Evolutionary conservation across 2,797 vertebrate species (phyloP).

Genomic region (Hippocampus kuda): DNA sequence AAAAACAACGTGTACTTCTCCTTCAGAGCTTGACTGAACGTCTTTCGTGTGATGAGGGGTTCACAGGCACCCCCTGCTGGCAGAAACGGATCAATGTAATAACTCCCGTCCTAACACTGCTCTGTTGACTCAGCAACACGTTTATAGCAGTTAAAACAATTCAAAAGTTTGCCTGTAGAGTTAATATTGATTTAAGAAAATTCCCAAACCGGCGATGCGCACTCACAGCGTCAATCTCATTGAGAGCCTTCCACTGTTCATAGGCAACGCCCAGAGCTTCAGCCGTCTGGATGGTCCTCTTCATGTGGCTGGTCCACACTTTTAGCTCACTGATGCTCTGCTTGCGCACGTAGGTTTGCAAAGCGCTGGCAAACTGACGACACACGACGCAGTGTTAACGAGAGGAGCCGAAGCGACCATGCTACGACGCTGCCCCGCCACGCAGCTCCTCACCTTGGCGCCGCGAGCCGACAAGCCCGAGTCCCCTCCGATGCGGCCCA

Average conservation of each 20-base stretch:
- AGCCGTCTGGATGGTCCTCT: slow-evolving; percentile 83
- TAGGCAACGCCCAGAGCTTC: slow-evolving; percentile 75
- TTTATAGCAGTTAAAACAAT: too few species aligned
- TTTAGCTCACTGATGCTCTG: slow-evolving; percentile 78
- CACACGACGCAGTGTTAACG: background rate
- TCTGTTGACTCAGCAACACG: too few species aligned
- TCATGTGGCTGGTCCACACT: slow-evolving; percentile 92
- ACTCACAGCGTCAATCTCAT: slow-evolving; percentile 84
- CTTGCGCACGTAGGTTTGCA: slow-evolving; percentile 70
- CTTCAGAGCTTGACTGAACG: too few species aligned
- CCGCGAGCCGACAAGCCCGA: slow-evolving; percentile 71
- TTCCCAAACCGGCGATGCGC: background rate
- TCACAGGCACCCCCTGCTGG: too few species aligned
- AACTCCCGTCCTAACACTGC: too few species aligned
- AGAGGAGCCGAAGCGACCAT: background rate
- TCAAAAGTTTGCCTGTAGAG: background rate
- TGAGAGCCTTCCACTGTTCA: slow-evolving; percentile 90
- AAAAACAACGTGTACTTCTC: too few species aligned
- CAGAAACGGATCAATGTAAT: too few species aligned
- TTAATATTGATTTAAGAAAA: background rate
- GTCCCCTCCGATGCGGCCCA: slow-evolving; percentile 81
- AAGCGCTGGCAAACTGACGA: slow-evolving; percentile 67
- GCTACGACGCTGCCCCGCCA: background rate
- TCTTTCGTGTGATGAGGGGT: too few species aligned
- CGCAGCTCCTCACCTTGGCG: slow-evolving; percentile 56